These are phyloP conservation scores for Nomada ferruginata DNA, from an alignment of 2,888 invertebrate genomes.

Conservation along the genomic window DNA sequence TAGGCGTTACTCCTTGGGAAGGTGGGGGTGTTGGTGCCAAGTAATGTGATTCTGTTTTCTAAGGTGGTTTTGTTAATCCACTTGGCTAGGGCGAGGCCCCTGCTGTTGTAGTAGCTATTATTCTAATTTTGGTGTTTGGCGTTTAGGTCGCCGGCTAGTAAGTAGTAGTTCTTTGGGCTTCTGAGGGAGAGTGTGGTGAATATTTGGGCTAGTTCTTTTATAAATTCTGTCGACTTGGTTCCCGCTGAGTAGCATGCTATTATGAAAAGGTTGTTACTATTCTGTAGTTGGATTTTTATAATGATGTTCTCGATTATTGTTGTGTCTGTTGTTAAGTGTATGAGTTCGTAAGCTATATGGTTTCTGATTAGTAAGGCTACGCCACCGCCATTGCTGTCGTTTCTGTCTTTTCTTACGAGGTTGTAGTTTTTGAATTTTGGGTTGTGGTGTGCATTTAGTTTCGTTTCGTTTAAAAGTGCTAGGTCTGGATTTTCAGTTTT, in stretches of 20 bases:
- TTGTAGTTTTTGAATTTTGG: slow-evolving; percentile 43
- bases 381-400: slow-evolving; percentile 40
- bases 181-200: slow-evolving; percentile 19
- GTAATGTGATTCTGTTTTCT: too few relatives aligned
- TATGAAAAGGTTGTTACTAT: slow-evolving; percentile 3
- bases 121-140: too few relatives aligned
- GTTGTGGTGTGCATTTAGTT: slow-evolving; percentile 52
- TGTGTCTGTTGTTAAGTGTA: background rate
- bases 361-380: slow-evolving; percentile 55
- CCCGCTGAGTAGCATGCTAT: slow-evolving; percentile 41
- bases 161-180: slow-evolving; percentile 30
- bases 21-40: too few relatives aligned
- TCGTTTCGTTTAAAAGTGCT: slow-evolving; percentile 53
- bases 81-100: too few relatives aligned
- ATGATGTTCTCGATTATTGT: background rate
- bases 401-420: slow-evolving; percentile 53
- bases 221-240: slow-evolving; percentile 21
- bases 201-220: slow-evolving; percentile 16
- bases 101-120: too few relatives aligned
- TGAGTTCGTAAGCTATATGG: slow-evolving; percentile 1
- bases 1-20: too few relatives aligned
- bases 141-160: slow-evolving; percentile 49
- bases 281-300: background rate
- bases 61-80: too few relatives aligned
- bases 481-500: slow-evolving; percentile 46